phyloP scores from a whole-genome alignment of 2,113 vertebrate genomes.

The Grammomys surdaster region DNA sequence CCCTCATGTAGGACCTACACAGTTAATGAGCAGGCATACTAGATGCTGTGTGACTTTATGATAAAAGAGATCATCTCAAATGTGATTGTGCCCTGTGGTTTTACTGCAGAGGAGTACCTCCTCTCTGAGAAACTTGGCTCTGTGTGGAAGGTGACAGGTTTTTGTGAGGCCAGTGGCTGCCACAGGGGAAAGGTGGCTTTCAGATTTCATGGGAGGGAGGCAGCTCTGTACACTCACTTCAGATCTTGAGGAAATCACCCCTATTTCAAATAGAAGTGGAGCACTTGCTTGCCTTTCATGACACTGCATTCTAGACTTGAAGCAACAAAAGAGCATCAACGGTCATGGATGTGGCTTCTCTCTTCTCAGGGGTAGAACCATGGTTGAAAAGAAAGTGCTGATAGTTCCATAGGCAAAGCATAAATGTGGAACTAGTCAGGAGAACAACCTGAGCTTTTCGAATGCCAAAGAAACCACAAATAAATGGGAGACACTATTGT shows the following conservation, averaged over 20 bases:
- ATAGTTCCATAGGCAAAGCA: constrained; percentile 27
- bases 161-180: neutral
- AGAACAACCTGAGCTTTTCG: constrained; percentile 45
- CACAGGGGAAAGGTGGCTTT: constrained; percentile 6
- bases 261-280: constrained; percentile 11
- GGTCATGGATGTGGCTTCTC: neutral
- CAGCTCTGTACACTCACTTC: neutral
- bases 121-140: constrained; percentile 1
- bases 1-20: neutral
- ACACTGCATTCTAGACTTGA: neutral
- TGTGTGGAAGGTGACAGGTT: neutral
- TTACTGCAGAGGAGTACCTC: constrained; percentile 31
- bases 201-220: neutral
- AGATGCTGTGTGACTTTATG: neutral
- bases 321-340: neutral
- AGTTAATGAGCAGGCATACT: neutral
- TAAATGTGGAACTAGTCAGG: neutral
- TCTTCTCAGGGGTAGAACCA: neutral
- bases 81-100: neutral
- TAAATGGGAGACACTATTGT: neutral
- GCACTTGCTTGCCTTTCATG: neutral
- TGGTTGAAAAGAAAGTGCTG: neutral
- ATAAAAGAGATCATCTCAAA: neutral
- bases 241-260: neutral
- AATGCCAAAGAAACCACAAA: neutral